Base-by-base conservation (phyloP, 1,140 invertebrate species). In the roundworm (Caenorhabditis elegans) region DNA sequence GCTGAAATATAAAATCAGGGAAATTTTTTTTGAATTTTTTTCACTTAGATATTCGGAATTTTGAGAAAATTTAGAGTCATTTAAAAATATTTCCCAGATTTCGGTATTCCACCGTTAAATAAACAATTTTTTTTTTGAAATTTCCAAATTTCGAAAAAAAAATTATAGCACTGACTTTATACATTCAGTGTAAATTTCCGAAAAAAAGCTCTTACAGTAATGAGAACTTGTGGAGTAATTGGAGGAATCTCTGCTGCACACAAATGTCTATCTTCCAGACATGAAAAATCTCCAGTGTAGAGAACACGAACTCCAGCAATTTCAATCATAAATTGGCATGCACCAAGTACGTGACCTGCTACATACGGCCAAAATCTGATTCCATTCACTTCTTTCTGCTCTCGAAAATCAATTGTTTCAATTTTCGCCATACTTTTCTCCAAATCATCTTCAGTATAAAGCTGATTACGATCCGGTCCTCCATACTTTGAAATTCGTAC, bases 321-420 rank as follows among this genome's bases (percentile, higher is more conserved):
- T 92, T 99, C 97, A 79, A 99, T 96, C 96, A 99, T 98, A 89
- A 99, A 99, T 97, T 99, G 99, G 31, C 97, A 97, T 8, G 98
- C 98, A 0, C 98, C 98, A 0, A 99, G 91, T 0, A 99, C 98
- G 91, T 99, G 98, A 0, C 98, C 98, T 1, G 96, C 98, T 90
- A 98, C 97, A 90, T 99, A 99, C 0, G 96, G 96, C 95, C 97
- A 98, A 91, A 99, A 98, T 86, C 88, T 84, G 19, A 98, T 94
- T 5, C 98, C 98, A 87, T 95, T 94, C 0, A 98, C 94, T 88
- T 99, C 97, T 87, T 96, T 97, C 90, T 99, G 91, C 88, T 92
- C 87, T 26, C 90, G 87, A 46, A 90, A 90, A 75, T 89, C 86
- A 48, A 90, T 90, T 22, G 86, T 78, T 91, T 98, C 97, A 86